Evolutionary conservation across 2,888 invertebrate genomes (phyloP).

Genomic region (Lasioglossum calceatum): DNA sequence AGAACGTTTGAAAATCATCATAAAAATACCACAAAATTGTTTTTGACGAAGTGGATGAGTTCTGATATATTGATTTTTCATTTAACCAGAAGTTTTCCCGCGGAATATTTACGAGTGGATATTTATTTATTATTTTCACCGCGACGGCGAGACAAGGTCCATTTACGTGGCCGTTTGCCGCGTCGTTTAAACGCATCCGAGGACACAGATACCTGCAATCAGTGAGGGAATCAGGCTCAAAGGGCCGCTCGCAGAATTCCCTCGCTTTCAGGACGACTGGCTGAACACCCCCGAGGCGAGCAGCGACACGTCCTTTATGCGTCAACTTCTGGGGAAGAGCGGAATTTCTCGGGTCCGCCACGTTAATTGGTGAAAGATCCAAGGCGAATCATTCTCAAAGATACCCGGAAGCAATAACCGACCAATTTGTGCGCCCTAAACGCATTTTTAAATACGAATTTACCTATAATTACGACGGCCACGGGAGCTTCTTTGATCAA

Average conservation of each 20-base stretch:
- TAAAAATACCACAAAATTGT: too few species aligned
- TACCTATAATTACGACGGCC: slow-evolving; percentile 51
- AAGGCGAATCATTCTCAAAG: slow-evolving; percentile 55
- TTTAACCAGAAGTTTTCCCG: neutral
- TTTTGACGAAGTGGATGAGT: too few species aligned
- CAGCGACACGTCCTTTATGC: slow-evolving; percentile 55
- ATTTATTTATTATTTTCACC: neutral
- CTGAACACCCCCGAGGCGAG: slow-evolving; percentile 51
- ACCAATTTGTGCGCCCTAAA: slow-evolving; percentile 36
- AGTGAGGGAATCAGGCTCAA: slow-evolving; percentile 54
- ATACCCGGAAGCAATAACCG: slow-evolving; percentile 35
- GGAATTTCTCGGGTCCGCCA: slow-evolving; percentile 56
- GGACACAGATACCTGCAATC: slow-evolving; percentile 61
- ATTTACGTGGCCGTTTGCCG: slow-evolving; percentile 28
- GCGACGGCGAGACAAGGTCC: neutral
- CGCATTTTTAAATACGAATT: slow-evolving; percentile 49
- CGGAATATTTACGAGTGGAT: neutral
- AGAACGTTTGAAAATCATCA: too few species aligned
- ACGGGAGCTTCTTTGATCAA: slow-evolving; percentile 51
- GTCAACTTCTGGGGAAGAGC: slow-evolving; percentile 48
- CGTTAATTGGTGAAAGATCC: slow-evolving; percentile 66
- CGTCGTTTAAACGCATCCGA: slow-evolving; percentile 54
- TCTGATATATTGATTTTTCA: neutral
- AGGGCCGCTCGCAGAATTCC: slow-evolving; percentile 58
- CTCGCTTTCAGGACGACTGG: slow-evolving; percentile 52